Evolutionary conservation across 2,888 invertebrate species (phyloP), one percentile per base, ranked within the genome.

Genomic region (Acanthoscelides obtectus): DNA sequence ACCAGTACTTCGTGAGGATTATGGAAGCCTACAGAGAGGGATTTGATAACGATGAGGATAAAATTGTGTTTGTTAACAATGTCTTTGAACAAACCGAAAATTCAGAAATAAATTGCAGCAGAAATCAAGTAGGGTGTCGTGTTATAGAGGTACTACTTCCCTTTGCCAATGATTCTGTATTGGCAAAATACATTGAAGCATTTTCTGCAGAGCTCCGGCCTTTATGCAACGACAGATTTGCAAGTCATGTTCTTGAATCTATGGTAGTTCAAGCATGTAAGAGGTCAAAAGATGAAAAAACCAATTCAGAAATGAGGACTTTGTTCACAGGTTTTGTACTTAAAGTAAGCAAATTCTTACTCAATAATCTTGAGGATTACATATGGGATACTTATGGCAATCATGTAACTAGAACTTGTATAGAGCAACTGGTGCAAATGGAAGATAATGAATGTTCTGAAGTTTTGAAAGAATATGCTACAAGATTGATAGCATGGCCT

Each of bases 361-460:
- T 94, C 0, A 96, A 96, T 83, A 96, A 96, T 86, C 86, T 94
- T 72, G 95, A 95, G 82, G 95, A 95, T 80, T 95, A 93, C 80
- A 88, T 94, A 0, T 92, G 91, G 89, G 93, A 95, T 81, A 86
- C 86, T 0, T 94, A 92, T 76, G 94, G 92, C 0, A 94, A 91
- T 84, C 92, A 93, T 79, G 89, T 95, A 4, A 86, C 95, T 75
- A 88, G 95, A 69, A 90, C 92, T 12, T 90, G 90, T 0, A 83
- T 94, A n/a, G 89, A 90, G 81, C 90, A 90, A 79, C 84, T 94
- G 0, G 89, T 91, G 19, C 93, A 94, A 0, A 87, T 93, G 0
- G 85, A 83, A 71, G 75, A 72, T 68, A 68, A 70, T 66, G 90
- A 90, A 66, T 93, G 90, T 84, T 84, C 84, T 68, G 89, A 89